Conservation (phyloP, 2,888 invertebrate genomes). For the Aphidius colemani region DNA sequence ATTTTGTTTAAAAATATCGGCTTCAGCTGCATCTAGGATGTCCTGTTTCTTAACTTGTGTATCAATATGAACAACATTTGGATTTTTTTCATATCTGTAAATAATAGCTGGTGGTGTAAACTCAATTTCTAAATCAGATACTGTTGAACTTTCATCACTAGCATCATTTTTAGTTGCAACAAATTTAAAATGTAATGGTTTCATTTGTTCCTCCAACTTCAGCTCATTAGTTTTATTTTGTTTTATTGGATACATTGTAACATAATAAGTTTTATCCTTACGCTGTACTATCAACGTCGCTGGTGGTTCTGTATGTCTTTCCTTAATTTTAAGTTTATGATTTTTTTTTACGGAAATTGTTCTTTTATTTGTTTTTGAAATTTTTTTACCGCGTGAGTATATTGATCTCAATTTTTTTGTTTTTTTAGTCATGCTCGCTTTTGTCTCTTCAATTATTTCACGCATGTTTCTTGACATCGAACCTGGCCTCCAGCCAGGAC, state of each 20-base stretch:
- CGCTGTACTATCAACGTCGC: conserved; percentile 55
- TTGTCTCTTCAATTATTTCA: conserved; percentile 40
- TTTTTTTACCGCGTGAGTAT: conserved; percentile 27
- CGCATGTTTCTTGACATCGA: conserved; percentile 43
- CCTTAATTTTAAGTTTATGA: conserved; percentile 31
- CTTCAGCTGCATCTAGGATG: conserved; percentile 42
- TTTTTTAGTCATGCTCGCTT: conserved; percentile 33
- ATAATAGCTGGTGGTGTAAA: conserved; percentile 57
- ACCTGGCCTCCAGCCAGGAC: conserved; percentile 55
- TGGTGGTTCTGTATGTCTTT: conserved; percentile 44
- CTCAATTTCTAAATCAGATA: conserved; percentile 59
- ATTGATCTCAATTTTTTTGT: conserved; percentile 29
- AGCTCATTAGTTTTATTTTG: conserved; percentile 43
- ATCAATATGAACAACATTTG: conserved; percentile 53
- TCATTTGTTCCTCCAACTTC: conserved; percentile 47
- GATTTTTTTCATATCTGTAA: conserved; percentile 49
- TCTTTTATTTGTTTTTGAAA: conserved; percentile 29
- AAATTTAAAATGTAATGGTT: conserved; percentile 57
- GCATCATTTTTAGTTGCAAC: conserved; percentile 49
- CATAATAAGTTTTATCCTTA: conserved; percentile 54
- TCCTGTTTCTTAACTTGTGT: conserved; percentile 56
- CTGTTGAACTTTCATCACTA: conserved; percentile 50
- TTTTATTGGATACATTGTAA: conserved; percentile 58
- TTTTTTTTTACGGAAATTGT: conserved; percentile 34
- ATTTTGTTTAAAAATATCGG: too few species aligned